Conservation (phyloP, 2,113 vertebrate species). For the Oreocharis arfaki region DNA sequence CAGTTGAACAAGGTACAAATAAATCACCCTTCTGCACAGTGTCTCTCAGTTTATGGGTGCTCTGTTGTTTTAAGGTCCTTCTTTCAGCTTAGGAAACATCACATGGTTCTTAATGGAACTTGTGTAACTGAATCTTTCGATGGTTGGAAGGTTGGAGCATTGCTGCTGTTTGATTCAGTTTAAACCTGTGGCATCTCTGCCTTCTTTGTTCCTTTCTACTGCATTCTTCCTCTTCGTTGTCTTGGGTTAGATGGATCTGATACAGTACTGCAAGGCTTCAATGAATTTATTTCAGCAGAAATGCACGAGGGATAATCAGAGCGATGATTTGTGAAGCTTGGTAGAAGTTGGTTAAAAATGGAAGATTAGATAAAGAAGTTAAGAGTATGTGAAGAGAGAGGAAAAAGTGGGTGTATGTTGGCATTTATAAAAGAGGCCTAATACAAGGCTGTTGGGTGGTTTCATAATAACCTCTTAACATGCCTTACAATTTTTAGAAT, state of each 20-base stretch:
- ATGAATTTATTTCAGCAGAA: not conserved
- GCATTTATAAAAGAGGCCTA: not conserved
- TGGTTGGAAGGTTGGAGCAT: not conserved
- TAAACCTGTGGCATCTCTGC: not conserved
- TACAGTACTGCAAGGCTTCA: not conserved
- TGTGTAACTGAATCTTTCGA: not conserved
- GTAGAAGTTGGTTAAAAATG: conserved; percentile 8
- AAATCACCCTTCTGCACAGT: not conserved
- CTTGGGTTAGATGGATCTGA: not conserved
- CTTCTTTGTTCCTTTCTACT: not conserved
- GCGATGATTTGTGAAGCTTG: not conserved
- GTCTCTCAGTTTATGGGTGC: not conserved
- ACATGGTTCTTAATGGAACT: not conserved
- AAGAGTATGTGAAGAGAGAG: not conserved
- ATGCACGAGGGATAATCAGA: not conserved
- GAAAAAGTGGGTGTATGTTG: not conserved
- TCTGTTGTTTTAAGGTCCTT: not conserved
- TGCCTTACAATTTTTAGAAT: not conserved
- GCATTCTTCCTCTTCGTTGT: not conserved
- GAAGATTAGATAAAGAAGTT: not conserved
- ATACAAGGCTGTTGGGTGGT: not conserved
- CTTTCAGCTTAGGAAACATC: not conserved
- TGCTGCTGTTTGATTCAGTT: not conserved
- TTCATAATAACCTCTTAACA: not conserved
- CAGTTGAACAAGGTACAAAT: not conserved